Conservation (phyloP, 2,113 vertebrate species). For the Pristiophorus japonicus region DNA sequence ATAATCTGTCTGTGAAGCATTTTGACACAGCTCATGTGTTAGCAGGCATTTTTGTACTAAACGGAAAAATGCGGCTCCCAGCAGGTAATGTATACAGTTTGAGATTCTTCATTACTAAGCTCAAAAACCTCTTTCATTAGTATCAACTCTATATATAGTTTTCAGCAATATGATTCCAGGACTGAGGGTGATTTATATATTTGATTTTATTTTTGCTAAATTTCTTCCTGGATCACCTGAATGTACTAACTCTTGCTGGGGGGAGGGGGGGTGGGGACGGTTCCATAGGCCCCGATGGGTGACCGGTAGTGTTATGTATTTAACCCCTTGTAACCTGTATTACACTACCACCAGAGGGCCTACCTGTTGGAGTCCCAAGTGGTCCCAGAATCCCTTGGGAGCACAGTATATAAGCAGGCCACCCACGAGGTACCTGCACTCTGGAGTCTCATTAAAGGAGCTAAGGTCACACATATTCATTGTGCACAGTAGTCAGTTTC, state of each 20-base stretch:
- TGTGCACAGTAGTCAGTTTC: too few species aligned
- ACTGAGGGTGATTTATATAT: not conserved
- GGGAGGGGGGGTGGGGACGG: not conserved
- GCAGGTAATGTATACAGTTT: not conserved
- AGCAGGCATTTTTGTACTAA: not conserved
- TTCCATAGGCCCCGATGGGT: not conserved
- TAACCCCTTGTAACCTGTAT: too few species aligned
- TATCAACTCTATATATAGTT: not conserved
- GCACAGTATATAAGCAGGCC: too few species aligned
- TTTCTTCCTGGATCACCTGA: not conserved
- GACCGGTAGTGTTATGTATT: too few species aligned
- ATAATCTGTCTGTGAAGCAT: slow-evolving; percentile 19
- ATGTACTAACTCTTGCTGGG: not conserved
- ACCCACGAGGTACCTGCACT: too few species aligned
- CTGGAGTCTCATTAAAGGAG: too few species aligned
- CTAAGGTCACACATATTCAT: too few species aligned
- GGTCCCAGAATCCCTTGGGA: too few species aligned
- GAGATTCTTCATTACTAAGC: slow-evolving; percentile 4
- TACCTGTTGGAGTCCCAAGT: too few species aligned
- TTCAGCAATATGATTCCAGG: not conserved
- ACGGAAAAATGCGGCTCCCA: not conserved
- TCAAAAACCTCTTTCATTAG: slow-evolving; percentile 34
- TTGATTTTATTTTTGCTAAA: not conserved
- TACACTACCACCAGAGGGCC: too few species aligned
- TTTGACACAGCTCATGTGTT: slow-evolving; percentile 27